Percentiles rank a stretch among this genome's conserved stretches.
Conservation (phyloP, 2,888 invertebrate genomes). For the Lasioglossum morio region DNA sequence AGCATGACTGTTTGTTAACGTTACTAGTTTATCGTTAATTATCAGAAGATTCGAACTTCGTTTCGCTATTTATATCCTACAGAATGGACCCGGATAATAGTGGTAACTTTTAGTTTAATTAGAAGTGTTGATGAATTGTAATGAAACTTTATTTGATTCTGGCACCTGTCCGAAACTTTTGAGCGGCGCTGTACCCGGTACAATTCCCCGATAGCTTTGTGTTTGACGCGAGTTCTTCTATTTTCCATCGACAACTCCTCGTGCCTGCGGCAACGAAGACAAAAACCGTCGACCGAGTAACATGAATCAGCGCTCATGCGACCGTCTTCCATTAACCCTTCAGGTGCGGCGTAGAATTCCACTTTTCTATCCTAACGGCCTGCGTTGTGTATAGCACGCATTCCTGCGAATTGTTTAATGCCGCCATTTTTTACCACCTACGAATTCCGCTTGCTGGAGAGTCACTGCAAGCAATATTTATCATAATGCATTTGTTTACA, state of each 20-base stretch:
- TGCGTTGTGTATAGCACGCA: neutral
- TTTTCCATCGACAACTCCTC: constrained; percentile 9
- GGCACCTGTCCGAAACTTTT: neutral
- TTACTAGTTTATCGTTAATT: too few species aligned
- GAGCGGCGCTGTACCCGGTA: neutral
- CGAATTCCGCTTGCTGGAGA: neutral
- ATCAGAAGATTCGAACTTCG: neutral
- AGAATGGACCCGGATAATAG: neutral
- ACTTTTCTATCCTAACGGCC: constrained; percentile 17
- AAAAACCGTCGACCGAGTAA: constrained; percentile 11
- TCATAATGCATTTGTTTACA: too few species aligned
- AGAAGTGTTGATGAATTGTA: neutral
- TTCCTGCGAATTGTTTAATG: neutral
- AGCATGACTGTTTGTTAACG: too few species aligned
- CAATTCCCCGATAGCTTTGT: constrained; percentile 13
- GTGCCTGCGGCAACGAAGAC: neutral
- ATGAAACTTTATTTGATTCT: too few species aligned
- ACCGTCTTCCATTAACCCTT: constrained; percentile 13
- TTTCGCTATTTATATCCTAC: neutral
- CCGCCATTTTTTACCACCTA: neutral
- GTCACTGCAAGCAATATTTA: too few species aligned
- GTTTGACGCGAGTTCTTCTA: constrained; percentile 4
- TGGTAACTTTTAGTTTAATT: neutral
- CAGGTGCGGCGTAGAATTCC: constrained; percentile 7
- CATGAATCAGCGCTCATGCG: constrained; percentile 13